Percentiles rank a stretch among this genome's conserved stretches.
phyloP scores from a whole-genome alignment of 2,888 invertebrate species.

The Trichacis sp. region DNA sequence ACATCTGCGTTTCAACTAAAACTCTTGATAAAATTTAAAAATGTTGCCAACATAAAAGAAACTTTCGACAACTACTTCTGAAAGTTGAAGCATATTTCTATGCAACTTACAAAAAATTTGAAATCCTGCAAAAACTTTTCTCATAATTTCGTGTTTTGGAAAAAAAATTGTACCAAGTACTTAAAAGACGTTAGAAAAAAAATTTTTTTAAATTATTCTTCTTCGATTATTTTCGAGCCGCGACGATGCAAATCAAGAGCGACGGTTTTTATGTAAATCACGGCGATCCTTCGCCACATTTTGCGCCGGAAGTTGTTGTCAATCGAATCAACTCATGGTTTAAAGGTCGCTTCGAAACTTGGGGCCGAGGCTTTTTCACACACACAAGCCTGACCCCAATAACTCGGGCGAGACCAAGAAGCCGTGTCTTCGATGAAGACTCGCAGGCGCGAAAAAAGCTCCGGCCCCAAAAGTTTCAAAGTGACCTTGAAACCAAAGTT shows the following conservation, averaged over 20 bases:
- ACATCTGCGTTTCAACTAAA: too few relatives aligned
- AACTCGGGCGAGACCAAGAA: constrained; percentile 19
- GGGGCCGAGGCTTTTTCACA: too few relatives aligned
- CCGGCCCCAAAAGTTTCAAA: constrained; percentile 18
- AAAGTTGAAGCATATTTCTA: too few relatives aligned
- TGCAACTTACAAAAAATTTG: too few relatives aligned
- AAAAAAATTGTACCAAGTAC: too few relatives aligned
- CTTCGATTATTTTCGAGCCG: neutral
- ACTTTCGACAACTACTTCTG: too few relatives aligned
- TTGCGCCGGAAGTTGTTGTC: neutral
- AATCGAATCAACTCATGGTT: neutral
- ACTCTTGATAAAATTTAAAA: too few relatives aligned
- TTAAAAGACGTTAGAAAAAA: neutral
- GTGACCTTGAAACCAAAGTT: constrained; percentile 55
- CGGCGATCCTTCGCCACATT: neutral
- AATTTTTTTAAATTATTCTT: too few relatives aligned
- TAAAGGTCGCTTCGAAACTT: too few relatives aligned
- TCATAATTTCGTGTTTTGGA: too few relatives aligned
- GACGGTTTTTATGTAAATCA: neutral
- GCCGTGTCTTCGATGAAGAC: constrained; percentile 13
- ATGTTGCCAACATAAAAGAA: too few relatives aligned
- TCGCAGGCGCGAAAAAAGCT: constrained; percentile 16
- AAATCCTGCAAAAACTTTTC: too few relatives aligned
- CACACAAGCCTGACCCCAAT: constrained; percentile 18
- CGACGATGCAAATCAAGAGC: constrained; percentile 11